Evolutionary conservation across 2,797 vertebrate genomes (phyloP), one percentile per base, ranked within the genome.

Genomic region (Carapus acus): DNA sequence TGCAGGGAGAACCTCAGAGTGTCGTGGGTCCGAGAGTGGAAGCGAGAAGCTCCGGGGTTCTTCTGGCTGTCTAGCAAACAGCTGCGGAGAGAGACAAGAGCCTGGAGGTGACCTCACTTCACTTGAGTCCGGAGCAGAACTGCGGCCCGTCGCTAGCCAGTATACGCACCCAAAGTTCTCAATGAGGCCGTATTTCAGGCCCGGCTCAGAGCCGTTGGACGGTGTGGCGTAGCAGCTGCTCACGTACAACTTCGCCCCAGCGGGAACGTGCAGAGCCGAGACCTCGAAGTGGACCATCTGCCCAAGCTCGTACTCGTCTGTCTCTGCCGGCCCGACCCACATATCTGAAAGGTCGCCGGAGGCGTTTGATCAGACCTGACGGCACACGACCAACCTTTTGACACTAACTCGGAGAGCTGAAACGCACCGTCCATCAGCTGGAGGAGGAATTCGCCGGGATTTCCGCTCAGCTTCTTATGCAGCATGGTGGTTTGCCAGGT

Each of bases 381-480:
- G 4, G 1, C 23, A 54, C 0, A 12, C 17, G 0, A 16, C 5
- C 13, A 4, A 6, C 1, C 22, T 46, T 31, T 14, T 48, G 15
- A 22, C 18, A 48, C 19, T 14, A 31, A 45, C 34, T n/a, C n/a
- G 7, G 45, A 46, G 3, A 18, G 18, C 27, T 33, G 48, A n/a
- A 23, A n/a, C 73, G 3, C 73, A 88, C 88, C 85, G 7, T 86
- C 81, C 86, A 88, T 85, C 39, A 86, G 8, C 27, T 75, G 58
- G 24, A 89, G 79, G 13, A 45, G 55, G 52, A 84, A 88, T 17
- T 80, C 61, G 39, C 20, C 58, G 1, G 46, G 38, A 21, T 45
- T 57, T 19, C 67, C 70, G 42, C 63, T 77, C 8, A 89, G 73
- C 1, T 14, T 70, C 69, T 85, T 86, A 51, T 11, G 76, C 55